Evolutionary conservation across 2,113 vertebrate species (phyloP), one percentile per base, ranked within the genome.

Genomic region (Neodontobutis hainanensis): DNA sequence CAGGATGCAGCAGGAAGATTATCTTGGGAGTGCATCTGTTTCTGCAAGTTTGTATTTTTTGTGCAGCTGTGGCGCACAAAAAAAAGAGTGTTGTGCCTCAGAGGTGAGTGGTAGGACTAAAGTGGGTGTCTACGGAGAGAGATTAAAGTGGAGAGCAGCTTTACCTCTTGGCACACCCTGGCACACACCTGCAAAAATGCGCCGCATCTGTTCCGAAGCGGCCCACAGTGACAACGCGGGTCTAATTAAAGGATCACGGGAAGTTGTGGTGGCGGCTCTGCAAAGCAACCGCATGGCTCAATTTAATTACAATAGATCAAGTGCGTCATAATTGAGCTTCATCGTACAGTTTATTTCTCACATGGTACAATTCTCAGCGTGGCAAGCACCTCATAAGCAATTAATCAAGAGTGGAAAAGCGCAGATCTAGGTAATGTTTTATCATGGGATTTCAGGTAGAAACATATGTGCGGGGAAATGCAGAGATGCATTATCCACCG

Each of bases 171-270:
- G 64, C 43, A 27, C 19, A 14, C 45, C 38, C 52, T 57, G 73
- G 38, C 59, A 68, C 49, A 65, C 77, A 65, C 66, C 49, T 85
- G 69, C 69, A 50, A 70, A 61, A 63, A 80, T 78, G 50, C 80
- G 50, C 61, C n/a, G 55, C 75, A 80, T 85, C 75, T 79, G 81
- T 73, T 85, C 74, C 68, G 65, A 57, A 27, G 19, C 19, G 35
- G 38, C 59, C 70, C 70, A 63, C 72, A 6, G 34, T 73, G 71
- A 68, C 78, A 73, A 60, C n/a, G 43, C n/a, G 79, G 65, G 71
- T 44, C 75, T 83, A 87, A 90, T 91, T 79, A 89, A 85, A 87
- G 78, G 60, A 86, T 85, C 83, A 60, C 14, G 67, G 70, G 67
- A 74, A 68, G 75, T 80, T 74, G 76, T 62, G 50, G 16, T 64